Evolutionary conservation across 2,113 vertebrate species (phyloP), one percentile per base, ranked within the genome.

Genomic region (Leucopternis melanops): DNA sequence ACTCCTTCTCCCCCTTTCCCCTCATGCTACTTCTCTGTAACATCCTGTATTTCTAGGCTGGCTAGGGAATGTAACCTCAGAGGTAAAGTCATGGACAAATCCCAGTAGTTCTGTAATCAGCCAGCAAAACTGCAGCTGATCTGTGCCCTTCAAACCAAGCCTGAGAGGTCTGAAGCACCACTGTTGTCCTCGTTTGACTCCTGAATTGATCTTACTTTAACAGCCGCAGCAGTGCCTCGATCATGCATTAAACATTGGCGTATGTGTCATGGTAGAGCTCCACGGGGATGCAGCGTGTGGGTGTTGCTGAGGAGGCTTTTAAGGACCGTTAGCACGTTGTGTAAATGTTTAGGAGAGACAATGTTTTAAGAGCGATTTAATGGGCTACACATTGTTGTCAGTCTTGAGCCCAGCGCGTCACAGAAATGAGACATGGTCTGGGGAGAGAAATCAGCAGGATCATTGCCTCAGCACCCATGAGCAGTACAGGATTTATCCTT

Each of bases 351-450:
- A 40, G 65, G 59, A 61, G 75, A 50, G 71, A 14, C 15, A 5
- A 6, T 9, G 73, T 40, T 88, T 34, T 9, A 50, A 40, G 61
- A 55, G 65, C 0, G 1, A 44, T 49, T 50, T 40, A 17, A 18
- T 26, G 58, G 54, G 63, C 52, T 29, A 6, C 45, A 5, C 38
- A 0, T 40, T 26, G 18, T 7, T 34, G 36, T 73, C 20, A 7
- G 32, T 10, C 61, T 12, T 3, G 36, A 73, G 40, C 42, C 73
- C 11, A 5, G 29, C 5, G 1, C 7, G 0, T 11, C 42, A 9
- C 54, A 27, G 34, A 14, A 49, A 32, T 1, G 42, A 40, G 72
- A 9, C 3, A 1, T 2, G 73, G 34, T 27, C 18, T 16, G 42
- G 45, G 58, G 34, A 49, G 63, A 22, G 45, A 36, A 12, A 26